Percentiles rank a stretch among this genome's conserved stretches.
Evolutionary conservation across 2,888 invertebrate species (phyloP).

Genomic region (Eupithecia centaureata): DNA sequence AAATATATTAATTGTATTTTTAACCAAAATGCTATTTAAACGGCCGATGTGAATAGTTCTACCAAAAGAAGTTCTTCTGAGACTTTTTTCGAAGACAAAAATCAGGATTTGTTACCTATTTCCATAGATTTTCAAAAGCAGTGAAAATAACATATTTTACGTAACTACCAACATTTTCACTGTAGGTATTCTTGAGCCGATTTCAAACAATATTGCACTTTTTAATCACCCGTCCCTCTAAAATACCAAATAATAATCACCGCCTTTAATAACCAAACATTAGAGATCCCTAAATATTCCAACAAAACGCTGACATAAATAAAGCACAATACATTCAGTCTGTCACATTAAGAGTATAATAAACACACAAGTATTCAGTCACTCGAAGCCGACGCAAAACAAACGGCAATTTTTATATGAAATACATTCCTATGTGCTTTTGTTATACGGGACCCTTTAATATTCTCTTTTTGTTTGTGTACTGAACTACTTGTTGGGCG

Average conservation of each 20-base stretch:
- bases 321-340: conserved; percentile 64
- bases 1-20: too few relatives aligned
- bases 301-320: conserved; percentile 50
- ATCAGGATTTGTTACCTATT: too few relatives aligned
- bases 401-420: conserved; percentile 50
- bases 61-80: too few relatives aligned
- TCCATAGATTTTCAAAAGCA: too few relatives aligned
- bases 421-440: conserved; percentile 44
- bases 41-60: too few relatives aligned
- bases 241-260: not conserved
- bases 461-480: conserved; percentile 45
- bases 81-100: too few relatives aligned
- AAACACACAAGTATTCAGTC: conserved; percentile 69
- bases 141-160: too few relatives aligned
- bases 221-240: not conserved
- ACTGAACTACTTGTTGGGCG: conserved; percentile 48
- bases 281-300: conserved; percentile 33
- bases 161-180: too few relatives aligned
- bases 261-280: conserved; percentile 25
- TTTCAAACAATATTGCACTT: not conserved
- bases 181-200: not conserved
- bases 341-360: conserved; percentile 76
- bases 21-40: too few relatives aligned
- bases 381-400: conserved; percentile 64
- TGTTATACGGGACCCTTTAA: conserved; percentile 41